A percentile compares a stretch with the other conserved stretches of the same genome.
Conservation (phyloP, 1,140 invertebrate genomes). For the Antheraea mylitta region DNA sequence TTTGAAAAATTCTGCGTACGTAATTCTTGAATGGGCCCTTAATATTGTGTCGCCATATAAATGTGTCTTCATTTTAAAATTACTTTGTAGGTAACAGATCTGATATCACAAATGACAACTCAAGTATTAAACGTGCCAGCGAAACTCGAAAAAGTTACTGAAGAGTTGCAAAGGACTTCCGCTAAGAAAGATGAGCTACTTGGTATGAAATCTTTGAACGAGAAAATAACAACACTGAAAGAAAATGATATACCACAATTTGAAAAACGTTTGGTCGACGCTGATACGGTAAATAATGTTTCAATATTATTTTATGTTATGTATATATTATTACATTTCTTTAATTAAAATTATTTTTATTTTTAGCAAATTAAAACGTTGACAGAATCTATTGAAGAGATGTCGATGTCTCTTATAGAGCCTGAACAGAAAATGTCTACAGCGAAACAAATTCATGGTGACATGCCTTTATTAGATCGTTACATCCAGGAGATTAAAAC, state of each 20-base stretch:
- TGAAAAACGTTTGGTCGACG: constrained; percentile 61
- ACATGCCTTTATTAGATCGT: constrained; percentile 84
- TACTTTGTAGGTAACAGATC: constrained; percentile 55
- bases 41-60: not conserved
- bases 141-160: constrained; percentile 66
- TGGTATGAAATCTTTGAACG: constrained; percentile 63
- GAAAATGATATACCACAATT: constrained; percentile 68
- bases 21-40: too few relatives aligned
- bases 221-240: constrained; percentile 62
- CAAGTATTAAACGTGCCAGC: constrained; percentile 76
- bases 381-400: constrained; percentile 68
- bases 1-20: too few relatives aligned
- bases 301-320: not conserved
- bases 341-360: constrained; percentile 8
- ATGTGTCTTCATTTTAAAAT: not conserved
- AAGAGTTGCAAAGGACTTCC: constrained; percentile 63
- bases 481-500: constrained; percentile 79
- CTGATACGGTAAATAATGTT: constrained; percentile 57
- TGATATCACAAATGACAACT: constrained; percentile 67
- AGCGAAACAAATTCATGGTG: constrained; percentile 81
- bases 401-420: constrained; percentile 75
- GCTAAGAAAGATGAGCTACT: constrained; percentile 72
- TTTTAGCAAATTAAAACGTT: constrained; percentile 50
- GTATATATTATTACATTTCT: constrained; percentile 11
- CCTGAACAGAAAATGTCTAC: constrained; percentile 80